Evolutionary conservation across 1,140 invertebrate genomes (phyloP), one percentile per base, ranked within the genome.

Genomic region (Fragariocoptes setiger): DNA sequence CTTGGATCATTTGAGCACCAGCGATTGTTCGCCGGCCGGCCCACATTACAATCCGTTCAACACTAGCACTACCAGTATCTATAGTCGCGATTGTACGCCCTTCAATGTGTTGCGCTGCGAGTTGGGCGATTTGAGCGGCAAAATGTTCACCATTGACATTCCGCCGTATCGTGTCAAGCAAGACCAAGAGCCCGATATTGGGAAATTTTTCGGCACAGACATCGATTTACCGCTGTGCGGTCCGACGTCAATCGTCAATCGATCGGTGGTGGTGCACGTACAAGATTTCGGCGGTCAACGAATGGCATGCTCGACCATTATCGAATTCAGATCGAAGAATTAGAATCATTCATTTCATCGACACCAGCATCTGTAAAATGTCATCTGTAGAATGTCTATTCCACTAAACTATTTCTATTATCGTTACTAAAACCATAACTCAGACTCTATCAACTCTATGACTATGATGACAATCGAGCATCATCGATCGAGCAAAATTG

Each of bases 51-150:
- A 88, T 61, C 79, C 80, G 1, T 71, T 71, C 49, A 69, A 71
- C 47, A 69, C 82, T 13, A 48, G 49, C 20, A 40, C 49, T 1
- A 47, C 49, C 19, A 49, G 49, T 35, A 44, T 43, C 13, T 45
- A 50, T 43, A 14, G 38, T 19, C 41, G 48, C n/a, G 48, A 53
- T 35, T 60, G 57, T 48, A 48, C 31, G 12, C 18, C 45, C 3
- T 35, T 45, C 4, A 76, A 79, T 51, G 79, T 78, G 0, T 54
- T 85, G 18, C 61, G 80, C 4, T 92, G 85, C 57, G 75, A 85
- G 52, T 71, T 85, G 3, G 85, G 83, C 0, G 85, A 92, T 56
- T 56, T 85, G 39, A 76, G 78, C 1, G 68, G 74, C 0, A 66
- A 83, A 42, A 55, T 85, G 19, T 78, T 76, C 1, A 69, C 74